Evolutionary conservation across 2,797 vertebrate genomes (phyloP).

Genomic region (Ambastaia sidthimunki): DNA sequence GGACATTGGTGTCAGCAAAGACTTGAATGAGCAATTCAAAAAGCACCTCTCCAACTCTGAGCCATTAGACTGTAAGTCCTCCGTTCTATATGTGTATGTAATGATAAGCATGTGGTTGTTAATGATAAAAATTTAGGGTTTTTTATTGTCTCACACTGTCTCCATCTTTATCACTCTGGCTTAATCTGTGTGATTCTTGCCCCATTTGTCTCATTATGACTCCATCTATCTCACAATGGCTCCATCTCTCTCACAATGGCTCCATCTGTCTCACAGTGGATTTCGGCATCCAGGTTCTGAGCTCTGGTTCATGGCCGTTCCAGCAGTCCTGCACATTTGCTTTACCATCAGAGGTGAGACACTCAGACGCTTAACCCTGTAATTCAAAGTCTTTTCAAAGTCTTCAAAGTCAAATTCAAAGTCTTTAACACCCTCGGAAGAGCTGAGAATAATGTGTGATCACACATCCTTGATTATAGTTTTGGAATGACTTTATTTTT

Average conservation of each 20-base stretch:
- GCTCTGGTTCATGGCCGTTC: conserved; percentile 96
- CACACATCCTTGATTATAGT: conserved; percentile 12
- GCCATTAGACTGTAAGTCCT: conserved; percentile 84
- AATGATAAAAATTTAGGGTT: too few relatives aligned
- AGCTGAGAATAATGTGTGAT: conserved; percentile 19
- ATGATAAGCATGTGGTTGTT: too few relatives aligned
- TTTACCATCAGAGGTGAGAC: conserved; percentile 91
- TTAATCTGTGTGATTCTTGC: too few relatives aligned
- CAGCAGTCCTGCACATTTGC: conserved; percentile 97
- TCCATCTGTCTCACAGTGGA: conserved; percentile 82
- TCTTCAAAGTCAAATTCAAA: too few relatives aligned
- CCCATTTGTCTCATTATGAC: too few relatives aligned
- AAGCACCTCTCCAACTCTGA: conserved; percentile 96
- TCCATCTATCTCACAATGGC: too few relatives aligned
- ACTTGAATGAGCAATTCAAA: conserved; percentile 97
- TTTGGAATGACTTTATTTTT: conserved; percentile 14
- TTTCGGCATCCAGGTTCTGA: conserved; percentile 97
- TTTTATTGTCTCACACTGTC: too few relatives aligned
- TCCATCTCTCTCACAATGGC: background rate
- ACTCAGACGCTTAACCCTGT: background rate
- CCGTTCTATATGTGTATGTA: too few relatives aligned
- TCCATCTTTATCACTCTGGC: too few relatives aligned
- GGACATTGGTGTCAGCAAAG: conserved; percentile 98
- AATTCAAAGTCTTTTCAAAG: background rate
- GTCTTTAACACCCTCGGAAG: conserved; percentile 8